Evolutionary conservation across 2,888 invertebrate species (phyloP), one percentile per base, ranked within the genome.

Genomic region (Sinhomidia bicolor): DNA sequence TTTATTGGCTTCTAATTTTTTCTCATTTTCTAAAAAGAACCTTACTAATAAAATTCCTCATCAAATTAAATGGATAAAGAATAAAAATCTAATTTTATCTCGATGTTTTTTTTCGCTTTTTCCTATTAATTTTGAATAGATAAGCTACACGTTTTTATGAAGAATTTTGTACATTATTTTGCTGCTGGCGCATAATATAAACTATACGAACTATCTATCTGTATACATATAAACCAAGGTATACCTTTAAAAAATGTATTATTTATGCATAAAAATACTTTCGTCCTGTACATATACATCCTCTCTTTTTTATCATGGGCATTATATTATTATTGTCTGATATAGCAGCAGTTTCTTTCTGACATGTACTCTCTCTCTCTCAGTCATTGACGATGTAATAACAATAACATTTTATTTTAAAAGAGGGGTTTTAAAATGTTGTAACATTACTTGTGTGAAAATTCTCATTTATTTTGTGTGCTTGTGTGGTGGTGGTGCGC

Each of bases 1-100:
- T 78, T 78, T 79, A 79, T 79, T 79, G 57, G 54, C 51, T 79
- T 79, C 79, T 79, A 79, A 79, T 80, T 10, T 26, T 60, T 60
- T 36, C 29, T 51, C 17, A 12, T 20, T 79, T 79, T 36, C 17
- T 54, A 51, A 78, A 57, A 54, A 79, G 17, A 12, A 14, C 10
- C 20, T 1, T 17, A 1, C 54, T 60, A 60, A 60, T 60, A 12
- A 60, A 60, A 60, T 60, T 60, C 57, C 57, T 10, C 57, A 17
- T n/a, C 54, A n/a, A n/a, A n/a, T n/a, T n/a, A n/a, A n/a, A n/a
- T 20, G 20, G 54, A 6, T 26, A 60, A 54, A 54, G 14, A 6
- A 60, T 7, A 65, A 65, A 32, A 65, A 6, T 32, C n/a, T 32
- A 44, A 20, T 20, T 44, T 71, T 71, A 71, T 71, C 71, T 71